A percentile compares a stretch with the other conserved stretches of the same genome.
phyloP scores from a whole-genome alignment of 1,140 invertebrate genomes.

The Bombus terrestris region DNA sequence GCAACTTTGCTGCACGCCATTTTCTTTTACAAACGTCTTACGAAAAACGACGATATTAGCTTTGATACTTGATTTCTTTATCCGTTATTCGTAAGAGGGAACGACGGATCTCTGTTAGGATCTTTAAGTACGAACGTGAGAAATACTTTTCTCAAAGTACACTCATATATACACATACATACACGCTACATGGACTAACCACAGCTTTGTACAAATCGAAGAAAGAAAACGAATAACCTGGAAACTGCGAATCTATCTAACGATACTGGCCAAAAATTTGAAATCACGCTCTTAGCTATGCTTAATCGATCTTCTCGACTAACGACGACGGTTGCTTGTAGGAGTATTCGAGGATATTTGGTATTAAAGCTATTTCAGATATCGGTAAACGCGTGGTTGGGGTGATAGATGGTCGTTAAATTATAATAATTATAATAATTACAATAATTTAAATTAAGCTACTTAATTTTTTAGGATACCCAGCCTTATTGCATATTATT shows the following conservation, averaged over 20 bases:
- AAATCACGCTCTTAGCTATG: not conserved
- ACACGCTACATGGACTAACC: conserved; percentile 36
- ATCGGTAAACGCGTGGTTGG: too few relatives aligned
- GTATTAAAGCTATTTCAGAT: not conserved
- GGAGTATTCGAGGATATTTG: not conserved
- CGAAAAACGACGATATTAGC: not conserved
- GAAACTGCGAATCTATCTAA: conserved; percentile 39
- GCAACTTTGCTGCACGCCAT: not conserved
- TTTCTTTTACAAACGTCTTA: not conserved
- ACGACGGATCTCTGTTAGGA: not conserved
- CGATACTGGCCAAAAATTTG: not conserved
- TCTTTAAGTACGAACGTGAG: conserved; percentile 13
- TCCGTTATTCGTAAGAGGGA: not conserved
- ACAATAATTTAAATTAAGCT: not conserved
- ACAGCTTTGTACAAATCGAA: conserved; percentile 45
- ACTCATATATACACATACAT: not conserved
- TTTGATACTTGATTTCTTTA: not conserved
- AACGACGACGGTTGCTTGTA: not conserved
- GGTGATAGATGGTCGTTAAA: not conserved
- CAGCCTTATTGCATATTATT: not conserved
- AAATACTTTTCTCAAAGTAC: not conserved
- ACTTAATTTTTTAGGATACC: not conserved
- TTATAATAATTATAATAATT: conserved; percentile 1
- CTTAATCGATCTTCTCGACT: not conserved
- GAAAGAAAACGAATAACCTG: conserved; percentile 3